phyloP scores from a whole-genome alignment of 2,797 vertebrate genomes.

The Halcyon badia region DNA sequence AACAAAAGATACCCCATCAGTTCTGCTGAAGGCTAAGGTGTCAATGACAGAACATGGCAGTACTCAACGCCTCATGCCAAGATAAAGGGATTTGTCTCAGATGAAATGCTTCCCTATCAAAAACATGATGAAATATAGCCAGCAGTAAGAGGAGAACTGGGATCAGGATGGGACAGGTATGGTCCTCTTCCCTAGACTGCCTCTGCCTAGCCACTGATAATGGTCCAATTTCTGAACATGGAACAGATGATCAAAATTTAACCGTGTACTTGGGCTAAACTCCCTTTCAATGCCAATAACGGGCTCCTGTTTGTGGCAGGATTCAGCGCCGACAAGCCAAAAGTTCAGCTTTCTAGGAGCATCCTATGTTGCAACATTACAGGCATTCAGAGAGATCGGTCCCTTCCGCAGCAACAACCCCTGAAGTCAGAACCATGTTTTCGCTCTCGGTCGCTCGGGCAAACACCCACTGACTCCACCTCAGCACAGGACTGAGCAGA shows the following conservation, averaged over 20 bases:
- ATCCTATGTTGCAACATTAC: not conserved
- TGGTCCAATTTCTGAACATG: not conserved
- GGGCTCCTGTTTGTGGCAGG: not conserved
- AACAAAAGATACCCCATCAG: not conserved
- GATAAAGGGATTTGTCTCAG: not conserved
- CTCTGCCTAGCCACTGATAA: not conserved
- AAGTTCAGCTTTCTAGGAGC: slow-evolving; percentile 42
- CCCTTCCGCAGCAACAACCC: not conserved
- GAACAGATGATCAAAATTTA: not conserved
- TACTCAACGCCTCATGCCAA: not conserved
- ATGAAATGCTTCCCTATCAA: not conserved
- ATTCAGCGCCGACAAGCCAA: not conserved
- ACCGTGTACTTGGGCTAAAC: not conserved
- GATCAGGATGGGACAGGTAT: not conserved
- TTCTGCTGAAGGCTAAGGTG: not conserved
- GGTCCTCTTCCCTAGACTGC: not conserved
- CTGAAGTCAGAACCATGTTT: not conserved
- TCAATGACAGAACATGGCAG: not conserved
- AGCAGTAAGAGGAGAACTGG: not conserved
- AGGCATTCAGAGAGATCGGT: not conserved
- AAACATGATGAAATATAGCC: not conserved
- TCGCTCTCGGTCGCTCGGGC: not conserved
- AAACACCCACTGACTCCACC: not conserved
- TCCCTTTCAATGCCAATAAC: not conserved
- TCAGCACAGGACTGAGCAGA: not conserved